phyloP scores from a whole-genome alignment of 1,140 invertebrate species.

The Dendroctonus valens region DNA sequence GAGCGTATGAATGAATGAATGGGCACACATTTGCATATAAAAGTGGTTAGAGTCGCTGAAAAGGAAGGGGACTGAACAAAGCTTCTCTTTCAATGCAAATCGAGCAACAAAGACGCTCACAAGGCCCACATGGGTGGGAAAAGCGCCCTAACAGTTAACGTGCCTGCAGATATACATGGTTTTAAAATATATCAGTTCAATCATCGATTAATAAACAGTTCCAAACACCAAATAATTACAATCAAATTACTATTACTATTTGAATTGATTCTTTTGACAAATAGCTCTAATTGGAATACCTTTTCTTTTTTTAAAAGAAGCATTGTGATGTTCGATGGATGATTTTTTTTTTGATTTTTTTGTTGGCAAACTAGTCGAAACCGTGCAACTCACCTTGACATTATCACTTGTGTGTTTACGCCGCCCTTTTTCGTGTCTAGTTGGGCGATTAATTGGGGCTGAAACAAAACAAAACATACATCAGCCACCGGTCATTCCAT shows the following conservation, averaged over 20 bases:
- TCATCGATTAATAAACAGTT: constrained; percentile 16
- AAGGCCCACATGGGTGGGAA: constrained; percentile 18
- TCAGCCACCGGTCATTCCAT: too few species aligned
- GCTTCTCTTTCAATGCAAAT: constrained; percentile 13
- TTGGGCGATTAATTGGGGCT: constrained; percentile 48
- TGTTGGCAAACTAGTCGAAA: constrained; percentile 28
- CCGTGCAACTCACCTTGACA: constrained; percentile 50
- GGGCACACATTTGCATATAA: neutral
- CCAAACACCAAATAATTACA: constrained; percentile 38
- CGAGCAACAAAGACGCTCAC: constrained; percentile 6
- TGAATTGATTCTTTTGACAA: constrained; percentile 21
- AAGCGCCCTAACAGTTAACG: constrained; percentile 38
- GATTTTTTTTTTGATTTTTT: constrained; percentile 39
- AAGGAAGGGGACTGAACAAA: constrained; percentile 4
- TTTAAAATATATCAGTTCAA: constrained; percentile 33
- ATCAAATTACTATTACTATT: constrained; percentile 1
- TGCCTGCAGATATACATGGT: constrained; percentile 49
- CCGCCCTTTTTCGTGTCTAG: constrained; percentile 49
- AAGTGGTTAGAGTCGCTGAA: neutral
- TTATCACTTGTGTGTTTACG: constrained; percentile 47
- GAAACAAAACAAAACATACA: constrained; percentile 37
- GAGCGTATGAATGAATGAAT: constrained; percentile 1
- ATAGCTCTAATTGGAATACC: constrained; percentile 39
- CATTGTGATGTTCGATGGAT: constrained; percentile 48
- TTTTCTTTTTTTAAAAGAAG: constrained; percentile 42